Percentiles rank a stretch among this genome's conserved stretches.
Evolutionary conservation across 2,113 vertebrate species (phyloP).

Genomic region (Tapirus terrestris): DNA sequence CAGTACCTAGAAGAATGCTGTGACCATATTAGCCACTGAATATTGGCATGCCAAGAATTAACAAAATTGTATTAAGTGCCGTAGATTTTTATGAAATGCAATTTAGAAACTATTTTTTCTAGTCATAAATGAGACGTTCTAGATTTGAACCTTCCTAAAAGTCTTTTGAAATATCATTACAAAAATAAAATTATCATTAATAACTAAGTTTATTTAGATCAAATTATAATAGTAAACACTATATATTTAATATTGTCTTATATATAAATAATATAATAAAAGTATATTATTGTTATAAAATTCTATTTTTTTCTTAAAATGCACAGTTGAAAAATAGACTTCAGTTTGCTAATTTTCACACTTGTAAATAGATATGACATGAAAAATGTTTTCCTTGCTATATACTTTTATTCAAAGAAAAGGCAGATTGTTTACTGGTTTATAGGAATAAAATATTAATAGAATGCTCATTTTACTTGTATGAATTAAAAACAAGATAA

Average conservation of each 20-base stretch:
- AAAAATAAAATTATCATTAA: neutral
- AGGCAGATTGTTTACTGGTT: neutral
- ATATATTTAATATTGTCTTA: neutral
- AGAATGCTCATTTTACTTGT: slow-evolving; percentile 51
- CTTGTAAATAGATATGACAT: neutral
- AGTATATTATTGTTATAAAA: neutral
- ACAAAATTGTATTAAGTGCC: neutral
- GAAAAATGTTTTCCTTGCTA: neutral
- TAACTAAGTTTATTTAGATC: neutral
- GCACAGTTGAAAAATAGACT: neutral
- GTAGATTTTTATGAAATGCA: neutral
- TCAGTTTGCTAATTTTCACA: neutral
- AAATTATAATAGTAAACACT: neutral
- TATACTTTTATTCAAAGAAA: neutral
- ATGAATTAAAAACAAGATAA: slow-evolving; percentile 71
- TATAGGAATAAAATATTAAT: slow-evolving; percentile 41
- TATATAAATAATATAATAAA: neutral
- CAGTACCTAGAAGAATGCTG: neutral
- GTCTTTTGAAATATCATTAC: neutral
- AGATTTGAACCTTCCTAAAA: neutral
- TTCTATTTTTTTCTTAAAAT: neutral
- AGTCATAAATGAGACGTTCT: neutral
- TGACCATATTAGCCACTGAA: neutral
- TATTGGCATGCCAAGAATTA: neutral
- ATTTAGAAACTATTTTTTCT: slow-evolving; percentile 8